phyloP scores from a whole-genome alignment of 2,113 vertebrate genomes.

The Platysternon megacephalum region DNA sequence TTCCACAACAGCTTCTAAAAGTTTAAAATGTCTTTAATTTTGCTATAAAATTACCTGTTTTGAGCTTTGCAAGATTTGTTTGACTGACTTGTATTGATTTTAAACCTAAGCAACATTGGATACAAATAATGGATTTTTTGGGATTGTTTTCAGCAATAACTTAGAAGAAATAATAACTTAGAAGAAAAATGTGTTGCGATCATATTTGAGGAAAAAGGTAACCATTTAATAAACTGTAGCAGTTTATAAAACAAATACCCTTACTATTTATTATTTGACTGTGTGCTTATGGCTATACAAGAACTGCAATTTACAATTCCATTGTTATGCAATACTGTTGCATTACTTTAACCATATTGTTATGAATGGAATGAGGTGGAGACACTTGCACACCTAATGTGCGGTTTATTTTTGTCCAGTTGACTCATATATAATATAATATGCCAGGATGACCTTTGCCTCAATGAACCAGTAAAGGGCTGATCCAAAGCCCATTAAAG shows the following conservation, averaged over 20 bases:
- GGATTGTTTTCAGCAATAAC: background rate
- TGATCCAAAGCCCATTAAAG: background rate
- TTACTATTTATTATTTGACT: background rate
- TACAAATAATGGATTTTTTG: background rate
- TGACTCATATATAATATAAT: background rate
- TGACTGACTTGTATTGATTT: background rate
- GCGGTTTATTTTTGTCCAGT: background rate
- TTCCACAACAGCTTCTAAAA: background rate
- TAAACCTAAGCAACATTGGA: background rate
- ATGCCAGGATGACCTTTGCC: background rate
- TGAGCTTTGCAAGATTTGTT: background rate
- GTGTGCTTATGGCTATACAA: background rate
- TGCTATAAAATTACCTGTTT: background rate
- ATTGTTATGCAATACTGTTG: background rate
- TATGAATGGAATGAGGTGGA: background rate
- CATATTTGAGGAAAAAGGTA: background rate
- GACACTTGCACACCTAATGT: rapidly evolving
- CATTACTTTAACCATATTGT: background rate
- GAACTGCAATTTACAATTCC: background rate
- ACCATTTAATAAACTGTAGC: background rate
- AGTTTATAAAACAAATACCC: background rate
- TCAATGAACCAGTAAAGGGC: background rate
- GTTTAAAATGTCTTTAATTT: background rate
- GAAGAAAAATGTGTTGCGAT: background rate
- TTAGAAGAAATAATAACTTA: background rate